Evolutionary conservation across 2,888 invertebrate genomes (phyloP).

Genomic region (Drosophila pseudotalamancana): DNA sequence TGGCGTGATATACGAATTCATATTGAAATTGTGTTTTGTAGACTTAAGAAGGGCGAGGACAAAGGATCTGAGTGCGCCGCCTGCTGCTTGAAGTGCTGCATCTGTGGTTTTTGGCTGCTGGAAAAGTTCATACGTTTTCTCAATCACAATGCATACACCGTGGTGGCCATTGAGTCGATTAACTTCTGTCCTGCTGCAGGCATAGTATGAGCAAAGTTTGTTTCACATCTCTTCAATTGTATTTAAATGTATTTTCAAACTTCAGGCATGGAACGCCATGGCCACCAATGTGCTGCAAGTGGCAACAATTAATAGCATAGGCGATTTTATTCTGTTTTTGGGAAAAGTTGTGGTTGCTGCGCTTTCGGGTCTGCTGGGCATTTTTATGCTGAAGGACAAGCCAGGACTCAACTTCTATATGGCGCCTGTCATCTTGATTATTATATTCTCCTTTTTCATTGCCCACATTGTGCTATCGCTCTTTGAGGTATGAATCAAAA

Average conservation of each 20-base stretch:
- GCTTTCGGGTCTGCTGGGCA: constrained; percentile 91
- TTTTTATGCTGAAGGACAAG: constrained; percentile 90
- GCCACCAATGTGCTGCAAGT: constrained; percentile 93
- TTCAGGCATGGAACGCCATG: constrained; percentile 93
- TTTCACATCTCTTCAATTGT: not conserved
- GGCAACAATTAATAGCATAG: constrained; percentile 95
- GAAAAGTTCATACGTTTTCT: constrained; percentile 96
- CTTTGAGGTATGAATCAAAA: constrained; percentile 90
- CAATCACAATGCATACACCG: constrained; percentile 97
- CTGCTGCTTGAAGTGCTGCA: constrained; percentile 91
- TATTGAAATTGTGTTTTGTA: constrained; percentile 78
- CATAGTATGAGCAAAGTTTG: constrained; percentile 86
- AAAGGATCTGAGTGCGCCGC: constrained; percentile 90
- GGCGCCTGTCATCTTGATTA: constrained; percentile 92
- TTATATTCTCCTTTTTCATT: constrained; percentile 95
- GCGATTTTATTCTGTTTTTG: constrained; percentile 96
- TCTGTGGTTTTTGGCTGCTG: constrained; percentile 95
- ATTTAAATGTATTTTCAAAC: constrained; percentile 42
- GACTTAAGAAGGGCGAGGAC: constrained; percentile 88
- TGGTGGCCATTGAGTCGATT: constrained; percentile 95
- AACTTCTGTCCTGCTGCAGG: constrained; percentile 96
- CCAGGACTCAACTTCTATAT: constrained; percentile 92
- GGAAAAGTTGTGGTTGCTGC: constrained; percentile 92
- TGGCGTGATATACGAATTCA: not conserved
- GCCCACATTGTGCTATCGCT: constrained; percentile 96